Evolutionary conservation across 1,140 invertebrate genomes (phyloP).

Genomic region (Tribolium castaneum): DNA sequence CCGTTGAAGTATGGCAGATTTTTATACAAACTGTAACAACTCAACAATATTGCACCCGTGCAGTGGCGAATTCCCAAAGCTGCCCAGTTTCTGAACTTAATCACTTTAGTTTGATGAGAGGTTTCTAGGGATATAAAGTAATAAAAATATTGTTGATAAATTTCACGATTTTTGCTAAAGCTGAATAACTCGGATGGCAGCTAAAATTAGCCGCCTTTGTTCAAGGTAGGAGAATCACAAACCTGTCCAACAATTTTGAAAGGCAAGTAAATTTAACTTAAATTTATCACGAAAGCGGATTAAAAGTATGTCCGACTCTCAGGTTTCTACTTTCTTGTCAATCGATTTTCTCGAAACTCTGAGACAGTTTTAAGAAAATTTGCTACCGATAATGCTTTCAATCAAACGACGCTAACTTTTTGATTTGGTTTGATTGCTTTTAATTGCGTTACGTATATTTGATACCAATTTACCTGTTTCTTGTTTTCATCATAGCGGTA

Average conservation of each 20-base stretch:
- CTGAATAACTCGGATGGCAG: no score
- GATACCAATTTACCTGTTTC: conserved; percentile 16
- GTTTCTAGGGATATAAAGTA: no score
- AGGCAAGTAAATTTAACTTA: conserved; percentile 1
- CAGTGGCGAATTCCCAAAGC: no score
- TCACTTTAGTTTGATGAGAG: no score
- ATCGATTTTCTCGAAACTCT: neutral
- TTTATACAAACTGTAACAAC: no score
- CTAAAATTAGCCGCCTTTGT: neutral
- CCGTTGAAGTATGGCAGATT: neutral
- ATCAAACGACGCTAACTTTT: neutral
- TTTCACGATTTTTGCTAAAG: no score
- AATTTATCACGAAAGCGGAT: conserved; percentile 20
- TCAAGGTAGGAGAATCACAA: neutral
- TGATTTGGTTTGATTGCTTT: neutral
- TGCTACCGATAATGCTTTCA: neutral
- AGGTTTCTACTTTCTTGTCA: neutral
- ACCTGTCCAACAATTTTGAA: neutral
- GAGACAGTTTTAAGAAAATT: conserved; percentile 10
- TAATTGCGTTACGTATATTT: conserved; percentile 25
- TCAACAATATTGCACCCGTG: no score
- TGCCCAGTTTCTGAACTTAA: no score
- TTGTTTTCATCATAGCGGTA: conserved; percentile 15
- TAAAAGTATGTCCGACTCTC: conserved; percentile 28
- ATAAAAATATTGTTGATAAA: no score